Percentiles rank a stretch among this genome's conserved stretches.
Conservation (phyloP, 37 sponge, comb jelly and placozoan genomes). For the Chondrilla cf. caribensis region DNA sequence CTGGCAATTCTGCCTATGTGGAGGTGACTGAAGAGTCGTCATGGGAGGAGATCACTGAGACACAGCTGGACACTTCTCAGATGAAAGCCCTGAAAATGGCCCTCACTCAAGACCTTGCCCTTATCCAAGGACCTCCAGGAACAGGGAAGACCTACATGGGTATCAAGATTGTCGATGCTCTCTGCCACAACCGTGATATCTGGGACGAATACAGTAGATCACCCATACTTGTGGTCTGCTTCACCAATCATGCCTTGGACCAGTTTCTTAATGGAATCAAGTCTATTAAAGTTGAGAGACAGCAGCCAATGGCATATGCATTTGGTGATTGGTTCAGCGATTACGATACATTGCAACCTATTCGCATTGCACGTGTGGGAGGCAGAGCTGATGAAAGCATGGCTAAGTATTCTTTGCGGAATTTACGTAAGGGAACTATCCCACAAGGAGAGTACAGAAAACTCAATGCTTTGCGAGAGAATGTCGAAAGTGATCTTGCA, state of each 20-base stretch:
- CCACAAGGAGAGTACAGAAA: neutral
- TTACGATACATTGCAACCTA: neutral
- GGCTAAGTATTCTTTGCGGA: neutral
- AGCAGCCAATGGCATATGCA: neutral
- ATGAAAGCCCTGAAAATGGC: slow-evolving; percentile 64
- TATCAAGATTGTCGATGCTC: slow-evolving; percentile 65
- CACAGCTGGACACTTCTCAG: slow-evolving; percentile 69
- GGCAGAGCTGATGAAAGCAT: slow-evolving; percentile 9
- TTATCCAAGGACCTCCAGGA: slow-evolving; percentile 98
- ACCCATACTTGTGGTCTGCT: slow-evolving; percentile 88
- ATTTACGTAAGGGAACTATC: neutral
- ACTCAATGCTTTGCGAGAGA: neutral
- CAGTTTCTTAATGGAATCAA: slow-evolving; percentile 83
- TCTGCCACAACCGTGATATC: slow-evolving; percentile 46
- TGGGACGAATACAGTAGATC: slow-evolving; percentile 49
- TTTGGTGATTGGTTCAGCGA: neutral
- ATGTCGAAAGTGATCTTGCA: neutral
- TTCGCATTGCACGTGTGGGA: slow-evolving; percentile 6
- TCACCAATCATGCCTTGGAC: slow-evolving; percentile 96
- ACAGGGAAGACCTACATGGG: slow-evolving; percentile 97
- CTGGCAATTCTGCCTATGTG: neutral
- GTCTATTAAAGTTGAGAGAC: neutral
- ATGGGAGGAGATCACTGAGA: slow-evolving; percentile 39
- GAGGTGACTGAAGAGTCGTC: slow-evolving; percentile 11
- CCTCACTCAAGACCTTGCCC: slow-evolving; percentile 76